phyloP scores from a whole-genome alignment of 2,113 vertebrate species.

The Xyrauchen texanus region DNA sequence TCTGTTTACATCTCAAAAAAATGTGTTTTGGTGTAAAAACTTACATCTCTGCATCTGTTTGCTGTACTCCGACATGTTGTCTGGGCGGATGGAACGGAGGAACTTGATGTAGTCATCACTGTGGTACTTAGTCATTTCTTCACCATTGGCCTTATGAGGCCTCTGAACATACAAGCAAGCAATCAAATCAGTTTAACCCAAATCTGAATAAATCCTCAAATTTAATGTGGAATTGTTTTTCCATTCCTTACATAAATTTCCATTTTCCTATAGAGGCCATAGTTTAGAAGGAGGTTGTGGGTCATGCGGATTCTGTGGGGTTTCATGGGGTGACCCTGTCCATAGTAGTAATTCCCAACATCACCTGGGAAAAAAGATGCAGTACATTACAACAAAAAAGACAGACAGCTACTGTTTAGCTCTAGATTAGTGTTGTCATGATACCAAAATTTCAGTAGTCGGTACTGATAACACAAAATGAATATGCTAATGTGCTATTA shows the following conservation, averaged over 20 bases:
- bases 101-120: conserved; percentile 99
- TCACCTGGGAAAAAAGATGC: conserved; percentile 79
- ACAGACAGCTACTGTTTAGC: too few species aligned
- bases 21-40: conserved; percentile 43
- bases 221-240: not conserved
- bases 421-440: too few species aligned
- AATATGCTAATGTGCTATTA: too few species aligned
- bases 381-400: not conserved
- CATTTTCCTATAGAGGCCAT: conserved; percentile 98
- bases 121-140: conserved; percentile 99
- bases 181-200: not conserved
- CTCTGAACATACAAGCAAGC: conserved; percentile 73
- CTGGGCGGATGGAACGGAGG: conserved; percentile 92
- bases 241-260: conserved; percentile 89
- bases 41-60: conserved; percentile 99
- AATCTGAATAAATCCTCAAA: too few species aligned
- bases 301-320: conserved; percentile 98
- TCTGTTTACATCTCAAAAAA: too few species aligned
- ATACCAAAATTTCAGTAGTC: too few species aligned
- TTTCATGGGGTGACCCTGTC: conserved; percentile 98
- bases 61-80: conserved; percentile 99
- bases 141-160: conserved; percentile 94
- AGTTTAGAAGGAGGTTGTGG: conserved; percentile 96
- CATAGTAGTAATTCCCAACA: conserved; percentile 98
- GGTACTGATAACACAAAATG: too few species aligned